Evolutionary conservation across 2,888 invertebrate species (phyloP).

Genomic region (Nephrotoma flavescens): DNA sequence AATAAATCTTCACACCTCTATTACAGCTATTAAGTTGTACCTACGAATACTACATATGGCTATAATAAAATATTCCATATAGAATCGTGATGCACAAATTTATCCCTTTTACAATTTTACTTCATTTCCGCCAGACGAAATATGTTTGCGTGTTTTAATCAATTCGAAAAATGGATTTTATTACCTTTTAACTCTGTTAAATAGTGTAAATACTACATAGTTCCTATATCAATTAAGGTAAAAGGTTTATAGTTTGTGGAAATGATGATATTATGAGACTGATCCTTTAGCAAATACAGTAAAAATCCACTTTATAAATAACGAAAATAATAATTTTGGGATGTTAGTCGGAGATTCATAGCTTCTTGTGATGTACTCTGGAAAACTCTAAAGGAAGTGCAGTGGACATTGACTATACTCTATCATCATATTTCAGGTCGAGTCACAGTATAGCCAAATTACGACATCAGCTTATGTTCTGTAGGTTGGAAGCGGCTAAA

Average conservation of each 20-base stretch:
- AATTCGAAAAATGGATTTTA: neutral
- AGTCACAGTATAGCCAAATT: too few relatives aligned
- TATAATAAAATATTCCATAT: neutral
- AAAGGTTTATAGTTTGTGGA: neutral
- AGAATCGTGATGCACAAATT: neutral
- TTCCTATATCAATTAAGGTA: neutral
- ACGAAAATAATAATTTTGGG: too few relatives aligned
- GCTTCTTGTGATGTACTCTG: too few relatives aligned
- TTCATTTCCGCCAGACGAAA: neutral
- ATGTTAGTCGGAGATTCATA: too few relatives aligned
- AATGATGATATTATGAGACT: neutral
- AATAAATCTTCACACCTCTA: neutral
- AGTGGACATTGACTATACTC: too few relatives aligned
- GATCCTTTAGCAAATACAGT: neutral
- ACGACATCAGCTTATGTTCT: too few relatives aligned
- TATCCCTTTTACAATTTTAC: neutral
- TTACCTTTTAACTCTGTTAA: neutral
- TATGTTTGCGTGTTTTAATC: neutral
- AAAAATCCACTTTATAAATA: too few relatives aligned
- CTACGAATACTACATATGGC: neutral
- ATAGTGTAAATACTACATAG: neutral
- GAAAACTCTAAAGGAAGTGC: too few relatives aligned
- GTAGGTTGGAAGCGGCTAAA: too few relatives aligned
- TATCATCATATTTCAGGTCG: too few relatives aligned
- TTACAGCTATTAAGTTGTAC: neutral